Base-by-base conservation (phyloP, 92 coral and sea anemone genomes). In the Pocillopora meandrina region DNA sequence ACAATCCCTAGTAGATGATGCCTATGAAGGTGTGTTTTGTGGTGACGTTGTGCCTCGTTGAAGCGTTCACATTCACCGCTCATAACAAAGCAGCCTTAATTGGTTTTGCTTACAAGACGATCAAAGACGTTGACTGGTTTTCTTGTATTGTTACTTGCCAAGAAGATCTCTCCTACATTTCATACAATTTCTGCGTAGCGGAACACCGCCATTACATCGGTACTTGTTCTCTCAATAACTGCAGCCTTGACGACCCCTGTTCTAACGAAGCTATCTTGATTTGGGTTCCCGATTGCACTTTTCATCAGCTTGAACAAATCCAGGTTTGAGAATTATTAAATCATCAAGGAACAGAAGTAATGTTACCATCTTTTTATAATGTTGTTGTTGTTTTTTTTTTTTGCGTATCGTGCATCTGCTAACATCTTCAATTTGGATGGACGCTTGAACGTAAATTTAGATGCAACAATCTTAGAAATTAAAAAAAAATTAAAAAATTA, bases 171-270 rank as follows among this genome's bases (percentile, higher is more conserved):
- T 14, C 61, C 15, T 82, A 71, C 12, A 60, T 82, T 72, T 71
- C 85, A 16, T 82, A 82, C 18, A 71, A 82, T 62, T 82, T 59
- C 35, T 59, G 49, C 49, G 49, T 42, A 42, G 49, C 5, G 60
- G 78, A 69, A 12, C 6, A 49, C 13, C 11, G 7, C 42, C 12
- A 49, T 5, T 2, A 7, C 5, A 55, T 14, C 10, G 65, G 74
- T 2, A 82, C n/a, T 12, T 82, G 85, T 17, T 77, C 71, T 49
- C 61, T 82, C 21, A 82, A 82, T 70, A 57, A 42, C 47, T 82
- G 85, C 35, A 78, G 71, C 12, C 72, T 82, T 12, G 47, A 82
- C 21, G 75, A 82, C 61, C 61, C 16, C 14, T 82, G 85, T 23
- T 71, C 78, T 20, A 61, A 58, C 18, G 70, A 82, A 18, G 23